Evolutionary conservation across 2,888 invertebrate genomes (phyloP).

Genomic region (Pteria penguin): DNA sequence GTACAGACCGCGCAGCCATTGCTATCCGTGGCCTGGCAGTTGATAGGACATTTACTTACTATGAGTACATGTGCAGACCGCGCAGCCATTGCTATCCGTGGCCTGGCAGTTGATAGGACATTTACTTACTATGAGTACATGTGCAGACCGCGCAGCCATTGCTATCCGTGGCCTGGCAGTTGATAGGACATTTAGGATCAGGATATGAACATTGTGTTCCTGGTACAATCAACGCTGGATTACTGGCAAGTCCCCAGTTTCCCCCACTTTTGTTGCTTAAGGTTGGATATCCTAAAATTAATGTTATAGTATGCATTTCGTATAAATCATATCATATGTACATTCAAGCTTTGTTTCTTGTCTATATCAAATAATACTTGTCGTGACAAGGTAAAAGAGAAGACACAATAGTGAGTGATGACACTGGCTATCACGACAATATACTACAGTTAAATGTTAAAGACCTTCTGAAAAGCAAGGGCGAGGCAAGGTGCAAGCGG

Average conservation of each 20-base stretch:
- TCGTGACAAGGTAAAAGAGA: no score
- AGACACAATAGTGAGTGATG: no score
- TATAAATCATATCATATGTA: no score
- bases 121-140: not conserved
- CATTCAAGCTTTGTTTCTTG: no score
- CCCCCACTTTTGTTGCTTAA: not conserved
- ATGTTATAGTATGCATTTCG: no score
- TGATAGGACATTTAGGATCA: conserved; percentile 5
- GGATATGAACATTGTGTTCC: conserved; percentile 4
- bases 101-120: conserved; percentile 7
- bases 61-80: not conserved
- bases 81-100: conserved; percentile 22
- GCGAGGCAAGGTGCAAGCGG: no score
- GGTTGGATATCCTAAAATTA: not conserved
- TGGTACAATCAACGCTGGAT: not conserved
- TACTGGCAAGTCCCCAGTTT: not conserved
- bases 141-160: conserved; percentile 25
- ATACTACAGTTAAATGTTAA: no score
- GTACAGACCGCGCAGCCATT: conserved; percentile 24
- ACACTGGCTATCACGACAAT: no score
- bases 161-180: conserved; percentile 7
- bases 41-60: conserved; percentile 9
- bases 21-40: conserved; percentile 7
- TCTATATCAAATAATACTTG: no score
- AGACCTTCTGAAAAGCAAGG: no score